Base-by-base conservation (phyloP, 2,888 invertebrate genomes). In the Athrips mouffetella region DNA sequence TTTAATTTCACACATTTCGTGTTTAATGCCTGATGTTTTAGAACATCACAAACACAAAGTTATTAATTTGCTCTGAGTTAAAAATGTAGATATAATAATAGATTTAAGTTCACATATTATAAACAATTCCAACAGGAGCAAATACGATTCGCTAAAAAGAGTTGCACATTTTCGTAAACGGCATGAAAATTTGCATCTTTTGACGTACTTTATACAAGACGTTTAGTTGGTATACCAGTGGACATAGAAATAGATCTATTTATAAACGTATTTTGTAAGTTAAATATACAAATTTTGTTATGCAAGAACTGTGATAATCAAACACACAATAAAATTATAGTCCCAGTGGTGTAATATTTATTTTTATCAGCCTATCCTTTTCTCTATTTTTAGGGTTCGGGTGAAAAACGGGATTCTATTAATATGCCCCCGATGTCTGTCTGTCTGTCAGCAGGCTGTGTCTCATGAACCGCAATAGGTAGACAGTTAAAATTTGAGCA, bases 121-220 rank as follows among this genome's bases (percentile, higher is more conserved):
- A 7, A 21, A 13, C 21, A 21, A 37, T 40, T 40, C 25, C 11
- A 37, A 1, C n/a, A 25, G 8, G 30, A 35, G 41, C 37, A 30
- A 42, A 46, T 45, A 16, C 7, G 30, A 41, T 49, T 37, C 31
- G 15, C 20, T 33, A n/a, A 15, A 47, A 63, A 72, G 73, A 73
- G 65, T 58, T 77, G 77, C 71, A 69, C 50, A 68, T 73, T 76
- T 79, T 80, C 68, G 72, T 76, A 59, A 25, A 42, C 23, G 15
- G 52, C 52, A 80, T 73, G 74, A 79, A 78, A 77, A 69, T 71
- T 47, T 73, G 74, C 76, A 78, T 65, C 66, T 75, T 76, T 73
- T 60, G 46, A 54, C 49, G 54, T 54, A 50, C 49, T 48, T 53
- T 41, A 47, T n/a, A n/a, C n/a, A n/a, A n/a, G n/a, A n/a, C n/a